phyloP scores from a whole-genome alignment of 2,888 invertebrate genomes.

The Torymus aiolomorphi region DNA sequence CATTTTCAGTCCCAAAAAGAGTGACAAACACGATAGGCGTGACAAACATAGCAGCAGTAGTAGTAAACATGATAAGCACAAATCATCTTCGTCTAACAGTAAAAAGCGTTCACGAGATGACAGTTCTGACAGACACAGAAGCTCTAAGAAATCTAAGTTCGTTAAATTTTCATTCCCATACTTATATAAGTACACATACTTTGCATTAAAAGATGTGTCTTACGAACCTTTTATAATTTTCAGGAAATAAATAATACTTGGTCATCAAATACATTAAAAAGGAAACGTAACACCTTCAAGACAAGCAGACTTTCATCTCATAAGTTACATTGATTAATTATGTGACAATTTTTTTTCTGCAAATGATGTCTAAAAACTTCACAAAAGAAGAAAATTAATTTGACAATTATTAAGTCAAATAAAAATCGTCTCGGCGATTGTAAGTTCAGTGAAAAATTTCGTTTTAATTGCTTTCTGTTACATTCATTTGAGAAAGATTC shows the following conservation, averaged over 20 bases:
- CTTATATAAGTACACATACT: not conserved
- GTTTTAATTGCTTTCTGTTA: constrained; percentile 35
- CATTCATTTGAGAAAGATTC: constrained; percentile 33
- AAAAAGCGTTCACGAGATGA: constrained; percentile 87
- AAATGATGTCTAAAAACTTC: constrained; percentile 21
- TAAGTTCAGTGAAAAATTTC: constrained; percentile 42
- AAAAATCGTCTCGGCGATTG: constrained; percentile 38
- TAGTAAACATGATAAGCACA: constrained; percentile 74
- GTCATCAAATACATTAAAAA: constrained; percentile 8
- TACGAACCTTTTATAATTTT: constrained; percentile 4
- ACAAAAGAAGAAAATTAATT: constrained; percentile 12
- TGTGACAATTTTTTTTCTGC: constrained; percentile 42
- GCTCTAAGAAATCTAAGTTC: constrained; percentile 84
- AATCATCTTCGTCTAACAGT: constrained; percentile 76
- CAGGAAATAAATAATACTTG: constrained; percentile 42
- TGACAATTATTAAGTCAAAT: constrained; percentile 24
- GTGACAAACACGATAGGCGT: constrained; percentile 72
- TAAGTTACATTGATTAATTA: constrained; percentile 38
- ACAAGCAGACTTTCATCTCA: constrained; percentile 33
- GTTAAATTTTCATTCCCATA: not conserved
- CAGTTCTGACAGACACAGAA: constrained; percentile 81
- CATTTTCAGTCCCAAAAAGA: constrained; percentile 74
- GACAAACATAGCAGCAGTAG: constrained; percentile 66
- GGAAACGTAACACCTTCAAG: constrained; percentile 20
- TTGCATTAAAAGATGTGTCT: not conserved